Base-by-base conservation (phyloP, 2,888 invertebrate genomes). In the Microplitis manilae region DNA sequence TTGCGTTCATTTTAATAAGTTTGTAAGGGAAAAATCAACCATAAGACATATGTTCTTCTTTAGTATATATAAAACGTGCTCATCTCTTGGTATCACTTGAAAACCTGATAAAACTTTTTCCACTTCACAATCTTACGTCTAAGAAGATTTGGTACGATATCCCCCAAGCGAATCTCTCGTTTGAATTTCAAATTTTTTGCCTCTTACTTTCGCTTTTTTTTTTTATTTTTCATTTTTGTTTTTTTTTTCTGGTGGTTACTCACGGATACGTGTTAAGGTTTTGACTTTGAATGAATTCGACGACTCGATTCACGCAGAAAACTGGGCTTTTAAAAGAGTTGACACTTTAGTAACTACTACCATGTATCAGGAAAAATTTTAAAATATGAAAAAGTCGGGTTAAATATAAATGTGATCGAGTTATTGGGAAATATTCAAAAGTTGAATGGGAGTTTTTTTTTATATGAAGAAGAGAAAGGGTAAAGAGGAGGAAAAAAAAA, bases 61-160 rank as follows among this genome's bases (percentile, higher is more conserved):
- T 15, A 7, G 17, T 62, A 62, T 62, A 17, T 62, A 62, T 20
- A 62, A 62, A 50, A 50, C 50, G 50, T 20, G 62, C 7, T 30
- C 30, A 30, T 62, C 62, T 62, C 20, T 62, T 1, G 20, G 62
- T 62, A 62, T 62, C 62, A 6, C 20, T 62, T 17, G 20, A 15
- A 65, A 65, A 50, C n/a, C 30, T 73, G 65, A 65, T 64, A 73
- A 72, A 73, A 73, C 50, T 73, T 50, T 65, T 41, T 20, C 50
- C 40, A 41, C 40, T 40, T 65, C 6, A 62, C 13, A 15, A 62
- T 62, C 30, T 4, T 5, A 65, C 50, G 17, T 62, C 40, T 65
- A 15, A 61, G 62, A 61, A n/a, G 70, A 60, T 30, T 61, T 70
- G 60, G 59, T 30, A 39, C 7, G 62, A 72, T 72, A 72, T 72